Evolutionary conservation across 2,113 vertebrate species (phyloP).

Genomic region (Nannospalax galili): DNA sequence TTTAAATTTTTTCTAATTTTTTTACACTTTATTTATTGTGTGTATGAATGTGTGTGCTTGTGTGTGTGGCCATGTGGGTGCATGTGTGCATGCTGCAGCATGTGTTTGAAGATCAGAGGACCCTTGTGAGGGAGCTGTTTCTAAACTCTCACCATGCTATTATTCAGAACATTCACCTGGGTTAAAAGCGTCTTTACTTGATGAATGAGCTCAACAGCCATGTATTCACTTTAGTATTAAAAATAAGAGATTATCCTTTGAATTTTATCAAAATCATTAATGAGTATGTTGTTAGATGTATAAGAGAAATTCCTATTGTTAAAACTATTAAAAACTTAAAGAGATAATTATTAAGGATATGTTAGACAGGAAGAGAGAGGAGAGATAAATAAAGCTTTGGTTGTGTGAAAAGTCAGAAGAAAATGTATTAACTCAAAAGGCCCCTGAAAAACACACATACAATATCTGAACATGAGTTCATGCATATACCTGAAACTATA

Average conservation of each 20-base stretch:
- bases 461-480: no score
- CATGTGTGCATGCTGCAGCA: background rate
- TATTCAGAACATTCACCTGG: background rate
- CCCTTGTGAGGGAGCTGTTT: background rate
- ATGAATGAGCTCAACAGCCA: background rate
- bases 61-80: background rate
- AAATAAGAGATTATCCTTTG: background rate
- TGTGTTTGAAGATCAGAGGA: background rate
- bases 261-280: background rate
- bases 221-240: background rate
- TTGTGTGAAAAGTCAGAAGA: no score
- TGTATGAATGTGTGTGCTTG: background rate
- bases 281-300: background rate
- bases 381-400: no score
- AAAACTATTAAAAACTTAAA: background rate
- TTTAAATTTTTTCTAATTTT: no score
- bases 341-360: background rate
- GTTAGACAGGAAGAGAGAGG: background rate
- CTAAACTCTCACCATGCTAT: background rate
- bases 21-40: no score
- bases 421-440: no score
- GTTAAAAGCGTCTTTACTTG: background rate
- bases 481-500: no score
- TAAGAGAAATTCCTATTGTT: background rate
- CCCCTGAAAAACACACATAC: no score